Evolutionary conservation across 2,113 vertebrate species (phyloP), one percentile per base, ranked within the genome.

Genomic region (Coryphaenoides rupestris): DNA sequence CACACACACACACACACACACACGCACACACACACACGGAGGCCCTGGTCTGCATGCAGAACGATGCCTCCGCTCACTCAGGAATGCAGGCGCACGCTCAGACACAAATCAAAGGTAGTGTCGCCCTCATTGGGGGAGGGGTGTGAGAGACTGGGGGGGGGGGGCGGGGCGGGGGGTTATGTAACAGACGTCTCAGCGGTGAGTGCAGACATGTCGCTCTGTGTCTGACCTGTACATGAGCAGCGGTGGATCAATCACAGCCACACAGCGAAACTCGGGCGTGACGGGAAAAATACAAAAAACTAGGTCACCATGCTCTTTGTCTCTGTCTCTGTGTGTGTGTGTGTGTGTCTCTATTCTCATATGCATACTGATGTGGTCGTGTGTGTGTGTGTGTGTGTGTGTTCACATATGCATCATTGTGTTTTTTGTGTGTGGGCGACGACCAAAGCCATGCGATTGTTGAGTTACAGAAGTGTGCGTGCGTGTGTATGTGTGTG

Each of bases 191-290:
- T 68, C 50, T 76, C 63, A 65, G 50, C 63, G 63, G 50, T 19
- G 69, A 74, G 74, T 66, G 52, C 23, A 60, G 64, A 47, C 49
- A 69, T 56, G 62, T 74, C 66, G 21, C 63, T 79, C 78, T 83
- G 58, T 56, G 55, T 56, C 19, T 70, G 57, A 28, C 59, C 21
- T 16, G 58, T 60, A 45, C 58, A 68, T 16, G 46, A 47, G 46
- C 52, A 64, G 16, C 58, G 49, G 9, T 9, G 46, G 62, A 46
- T 62, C 33, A 55, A 69, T 71, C 65, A 55, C 60, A 69, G 70
- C 69, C 68, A 49, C 58, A 72, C 46, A 55, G 22, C 40, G 58
- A 55, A 62, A 66, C 50, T 72, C 15, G 5, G 1, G 52, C 10
- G 46, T 12, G n/a, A n/a, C 13, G 10, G 10, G 46, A 47, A 12